Evolutionary conservation across 2,113 vertebrate genomes (phyloP).

Genomic region (Mastomys coucha): DNA sequence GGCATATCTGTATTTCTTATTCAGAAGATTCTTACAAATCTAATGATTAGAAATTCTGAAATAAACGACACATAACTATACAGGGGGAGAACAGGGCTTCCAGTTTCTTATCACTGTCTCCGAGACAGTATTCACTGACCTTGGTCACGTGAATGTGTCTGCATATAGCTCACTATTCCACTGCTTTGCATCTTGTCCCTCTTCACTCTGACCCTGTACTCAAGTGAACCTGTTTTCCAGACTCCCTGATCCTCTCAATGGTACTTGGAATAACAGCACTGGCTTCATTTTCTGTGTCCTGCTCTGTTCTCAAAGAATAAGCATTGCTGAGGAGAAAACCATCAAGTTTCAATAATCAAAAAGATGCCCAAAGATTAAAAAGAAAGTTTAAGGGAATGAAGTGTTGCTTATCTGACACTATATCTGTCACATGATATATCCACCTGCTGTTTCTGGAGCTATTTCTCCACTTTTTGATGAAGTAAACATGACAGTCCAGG

Average conservation of each 20-base stretch:
- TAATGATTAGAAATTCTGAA: slow-evolving; percentile 19
- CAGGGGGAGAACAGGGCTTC: not conserved
- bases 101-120: not conserved
- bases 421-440: not conserved
- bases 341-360: not conserved
- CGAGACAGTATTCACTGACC: not conserved
- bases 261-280: not conserved
- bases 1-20: slow-evolving; percentile 13
- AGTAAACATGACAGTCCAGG: not conserved
- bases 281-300: not conserved
- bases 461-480: slow-evolving; percentile 24
- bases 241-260: slow-evolving; percentile 8
- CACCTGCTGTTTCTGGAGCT: not conserved
- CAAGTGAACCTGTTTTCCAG: not conserved
- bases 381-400: not conserved
- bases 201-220: not conserved
- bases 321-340: not conserved
- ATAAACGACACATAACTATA: not conserved
- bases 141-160: not conserved
- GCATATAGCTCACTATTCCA: not conserved
- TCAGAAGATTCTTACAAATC: slow-evolving; percentile 52
- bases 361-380: slow-evolving; percentile 10
- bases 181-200: not conserved
- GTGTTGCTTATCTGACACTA: not conserved
- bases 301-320: slow-evolving; percentile 26